Evolutionary conservation across 2,113 vertebrate species (phyloP).

Genomic region (Chinchilla lanigera): DNA sequence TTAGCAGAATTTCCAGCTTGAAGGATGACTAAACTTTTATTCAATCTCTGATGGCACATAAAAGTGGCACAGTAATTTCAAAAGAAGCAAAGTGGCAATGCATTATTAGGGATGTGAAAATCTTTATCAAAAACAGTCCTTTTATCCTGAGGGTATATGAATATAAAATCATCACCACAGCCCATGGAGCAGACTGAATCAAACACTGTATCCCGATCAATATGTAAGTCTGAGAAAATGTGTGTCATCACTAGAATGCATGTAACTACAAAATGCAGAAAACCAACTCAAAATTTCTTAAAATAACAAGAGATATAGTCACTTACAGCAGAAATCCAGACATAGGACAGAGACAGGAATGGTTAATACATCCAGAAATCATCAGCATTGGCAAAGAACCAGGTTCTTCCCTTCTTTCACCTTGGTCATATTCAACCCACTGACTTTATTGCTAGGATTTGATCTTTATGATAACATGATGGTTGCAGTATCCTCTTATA

Average conservation of each 20-base stretch:
- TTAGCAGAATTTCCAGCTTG: not conserved
- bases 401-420: not conserved
- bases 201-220: not conserved
- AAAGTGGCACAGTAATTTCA: slow-evolving; percentile 17
- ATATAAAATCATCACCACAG: not conserved
- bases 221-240: not conserved
- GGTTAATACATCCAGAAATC: not conserved
- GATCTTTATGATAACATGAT: not conserved
- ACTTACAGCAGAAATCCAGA: not conserved
- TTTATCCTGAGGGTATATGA: not conserved
- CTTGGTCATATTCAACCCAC: not conserved
- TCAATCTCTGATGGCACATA: not conserved
- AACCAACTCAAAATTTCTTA: not conserved
- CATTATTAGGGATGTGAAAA: not conserved
- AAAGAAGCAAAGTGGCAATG: not conserved
- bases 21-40: not conserved
- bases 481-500: not conserved
- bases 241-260: not conserved
- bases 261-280: not conserved
- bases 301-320: not conserved
- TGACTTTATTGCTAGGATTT: not conserved
- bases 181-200: not conserved
- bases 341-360: not conserved
- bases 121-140: not conserved
- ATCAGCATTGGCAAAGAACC: not conserved